Percentiles rank a stretch among this genome's conserved stretches.
These are phyloP conservation scores for Bombus impatiens DNA, from an alignment of 1,140 invertebrate genomes.

Conservation along the genomic window DNA sequence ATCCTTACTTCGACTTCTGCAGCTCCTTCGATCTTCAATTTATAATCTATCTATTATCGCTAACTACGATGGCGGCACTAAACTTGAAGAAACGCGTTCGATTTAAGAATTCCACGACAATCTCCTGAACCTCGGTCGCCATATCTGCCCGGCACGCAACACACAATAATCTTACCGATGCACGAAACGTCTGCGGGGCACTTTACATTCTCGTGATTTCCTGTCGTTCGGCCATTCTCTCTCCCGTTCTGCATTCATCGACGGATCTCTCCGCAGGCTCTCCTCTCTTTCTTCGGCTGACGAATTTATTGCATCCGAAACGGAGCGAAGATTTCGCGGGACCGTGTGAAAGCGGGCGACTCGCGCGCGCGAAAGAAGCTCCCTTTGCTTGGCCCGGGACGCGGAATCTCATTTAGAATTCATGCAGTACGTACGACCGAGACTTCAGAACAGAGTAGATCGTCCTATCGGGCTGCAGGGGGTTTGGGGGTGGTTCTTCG, in stretches of 20 bases:
- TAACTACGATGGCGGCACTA: not conserved
- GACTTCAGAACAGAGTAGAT: slow-evolving; percentile 58
- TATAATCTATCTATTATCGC: not conserved
- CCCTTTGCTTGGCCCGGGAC: not conserved
- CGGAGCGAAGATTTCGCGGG: slow-evolving; percentile 74
- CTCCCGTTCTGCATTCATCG: slow-evolving; percentile 56
- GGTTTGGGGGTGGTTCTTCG: not conserved
- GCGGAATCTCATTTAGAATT: slow-evolving; percentile 74
- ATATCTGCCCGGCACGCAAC: slow-evolving; percentile 25
- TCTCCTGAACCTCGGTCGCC: too few species aligned
- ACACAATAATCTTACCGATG: slow-evolving; percentile 25
- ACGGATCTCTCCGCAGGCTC: slow-evolving; percentile 36
- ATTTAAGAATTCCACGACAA: not conserved
- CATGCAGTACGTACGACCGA: slow-evolving; percentile 71
- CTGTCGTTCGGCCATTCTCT: slow-evolving; percentile 26
- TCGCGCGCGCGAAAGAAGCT: slow-evolving; percentile 31
- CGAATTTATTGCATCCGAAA: slow-evolving; percentile 78
- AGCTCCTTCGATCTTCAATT: not conserved
- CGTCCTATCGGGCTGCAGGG: slow-evolving; percentile 33
- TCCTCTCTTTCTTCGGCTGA: slow-evolving; percentile 66
- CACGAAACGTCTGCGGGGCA: slow-evolving; percentile 21
- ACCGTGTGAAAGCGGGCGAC: slow-evolving; percentile 24
- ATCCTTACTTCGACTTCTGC: not conserved
- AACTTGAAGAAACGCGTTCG: not conserved
- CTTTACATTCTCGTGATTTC: slow-evolving; percentile 53